A percentile compares a stretch with the other conserved stretches of the same genome.
Evolutionary conservation across 2,888 invertebrate genomes (phyloP).

Genomic region (Phyllotreta cruciferae): DNA sequence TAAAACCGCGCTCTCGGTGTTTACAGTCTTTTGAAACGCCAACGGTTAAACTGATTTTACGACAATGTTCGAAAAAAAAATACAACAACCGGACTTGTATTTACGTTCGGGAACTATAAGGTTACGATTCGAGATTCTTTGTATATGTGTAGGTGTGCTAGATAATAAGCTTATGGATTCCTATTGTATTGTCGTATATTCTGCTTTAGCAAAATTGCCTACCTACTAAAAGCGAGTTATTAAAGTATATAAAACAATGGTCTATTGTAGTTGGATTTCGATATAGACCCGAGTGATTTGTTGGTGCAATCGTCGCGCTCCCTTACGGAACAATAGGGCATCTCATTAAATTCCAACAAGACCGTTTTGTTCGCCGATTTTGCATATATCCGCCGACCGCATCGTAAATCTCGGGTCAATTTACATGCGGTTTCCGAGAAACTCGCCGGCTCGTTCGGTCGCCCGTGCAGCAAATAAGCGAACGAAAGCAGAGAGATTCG

Average conservation of each 20-base stretch:
- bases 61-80: slow-evolving; percentile 10
- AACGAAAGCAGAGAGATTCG: too few relatives aligned
- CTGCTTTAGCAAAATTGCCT: too few relatives aligned
- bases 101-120: neutral
- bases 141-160: too few relatives aligned
- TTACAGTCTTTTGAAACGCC: slow-evolving; percentile 20
- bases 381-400: slow-evolving; percentile 41
- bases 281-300: slow-evolving; percentile 11
- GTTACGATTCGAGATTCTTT: too few relatives aligned
- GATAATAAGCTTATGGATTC: too few relatives aligned
- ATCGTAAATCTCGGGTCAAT: slow-evolving; percentile 46
- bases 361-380: slow-evolving; percentile 46
- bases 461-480: slow-evolving; percentile 21
- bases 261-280: slow-evolving; percentile 6
- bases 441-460: slow-evolving; percentile 37
- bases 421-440: slow-evolving; percentile 40
- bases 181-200: too few relatives aligned
- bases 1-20: slow-evolving; percentile 28
- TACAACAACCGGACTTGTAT: slow-evolving; percentile 4
- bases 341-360: slow-evolving; percentile 49
- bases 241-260: slow-evolving; percentile 3
- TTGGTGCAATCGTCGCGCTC: slow-evolving; percentile 17
- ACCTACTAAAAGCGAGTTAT: too few relatives aligned
- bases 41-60: slow-evolving; percentile 25
- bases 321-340: slow-evolving; percentile 44